Evolutionary conservation across 1,140 invertebrate genomes (phyloP), one percentile per base, ranked within the genome.

Genomic region (Plectrocnemia conspersa): DNA sequence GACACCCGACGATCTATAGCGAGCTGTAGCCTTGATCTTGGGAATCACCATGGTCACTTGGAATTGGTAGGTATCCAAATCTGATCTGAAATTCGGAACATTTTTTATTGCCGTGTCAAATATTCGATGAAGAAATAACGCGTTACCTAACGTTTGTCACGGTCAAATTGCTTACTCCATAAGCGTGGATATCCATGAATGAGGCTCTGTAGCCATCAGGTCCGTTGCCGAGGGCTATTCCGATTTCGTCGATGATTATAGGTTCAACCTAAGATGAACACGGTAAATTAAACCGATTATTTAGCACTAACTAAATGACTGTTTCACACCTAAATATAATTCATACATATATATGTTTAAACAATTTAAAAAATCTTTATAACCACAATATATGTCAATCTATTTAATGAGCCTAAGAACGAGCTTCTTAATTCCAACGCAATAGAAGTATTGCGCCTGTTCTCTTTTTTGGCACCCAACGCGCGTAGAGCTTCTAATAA

Each of bases 41-140:
- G 87, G 86, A 57, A 89, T 86, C 59, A 77, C 81, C 56, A 89
- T 75, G 4, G 82, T 85, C 61, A 90, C 72, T 66, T 91, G 88
- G 65, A 88, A 81, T 71, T 89, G 86, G 47, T 86, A 75, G 2
- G 84, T 83, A 55, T 87, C 82, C 48, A 85, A 69, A 68, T 86
- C 83, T 2, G 83, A 84, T 64, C 84, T 86, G 71, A 40, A 71
- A 71, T 61, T 52, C 27, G n/a, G n/a, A n/a, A n/a, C n/a, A n/a
- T n/a, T n/a, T n/a, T n/a, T n/a, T n/a, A n/a, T n/a, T n/a, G 46
- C 46, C 25, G 23, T 50, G 60, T 29, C 38, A 21, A 53, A 22
- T 22, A 18, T 16, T 19, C 29, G n/a, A n/a, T n/a, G 45, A 55
- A 59, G 50, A 50, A 54, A 42, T 42, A 64, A 64, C 18, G 5